Evolutionary conservation across 2,888 invertebrate species (phyloP).

Genomic region (Ommatoiulus sabulosus): DNA sequence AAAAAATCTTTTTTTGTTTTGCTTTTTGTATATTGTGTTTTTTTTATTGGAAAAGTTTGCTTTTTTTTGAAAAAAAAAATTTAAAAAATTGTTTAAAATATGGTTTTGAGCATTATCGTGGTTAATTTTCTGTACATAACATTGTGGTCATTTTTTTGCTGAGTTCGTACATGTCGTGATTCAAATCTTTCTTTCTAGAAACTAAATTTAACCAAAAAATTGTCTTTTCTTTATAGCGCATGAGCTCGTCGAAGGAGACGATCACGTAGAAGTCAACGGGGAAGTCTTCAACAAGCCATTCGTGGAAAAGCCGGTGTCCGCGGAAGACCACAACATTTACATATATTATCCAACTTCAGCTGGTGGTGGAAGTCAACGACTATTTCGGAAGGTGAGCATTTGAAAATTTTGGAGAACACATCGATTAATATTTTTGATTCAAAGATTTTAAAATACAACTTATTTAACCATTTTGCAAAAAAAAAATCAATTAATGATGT

Average conservation of each 20-base stretch:
- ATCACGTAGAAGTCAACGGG: conserved; percentile 97
- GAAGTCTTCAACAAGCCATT: conserved; percentile 97
- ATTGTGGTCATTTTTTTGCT: neutral
- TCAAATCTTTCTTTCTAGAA: too few relatives aligned
- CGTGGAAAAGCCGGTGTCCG: conserved; percentile 99
- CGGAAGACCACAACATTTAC: conserved; percentile 99
- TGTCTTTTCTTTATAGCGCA: conserved; percentile 74
- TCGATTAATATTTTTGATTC: neutral
- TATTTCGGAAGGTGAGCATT: conserved; percentile 89
- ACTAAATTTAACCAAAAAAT: neutral
- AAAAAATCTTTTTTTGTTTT: too few relatives aligned
- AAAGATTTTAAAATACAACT: conserved; percentile 41
- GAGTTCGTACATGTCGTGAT: too few relatives aligned
- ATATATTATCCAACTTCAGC: conserved; percentile 99
- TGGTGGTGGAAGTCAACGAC: conserved; percentile 94
- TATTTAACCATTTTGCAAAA: neutral
- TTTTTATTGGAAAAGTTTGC: too few relatives aligned
- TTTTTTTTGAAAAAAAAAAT: too few relatives aligned
- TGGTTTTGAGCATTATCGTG: too few relatives aligned
- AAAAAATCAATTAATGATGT: neutral
- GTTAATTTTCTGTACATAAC: too few relatives aligned
- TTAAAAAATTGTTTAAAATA: too few relatives aligned
- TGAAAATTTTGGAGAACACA: neutral
- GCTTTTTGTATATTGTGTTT: too few relatives aligned
- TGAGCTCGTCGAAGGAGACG: conserved; percentile 93